Evolutionary conservation across 2,797 vertebrate species (phyloP), one percentile per base, ranked within the genome.

Genomic region (Lagodon rhomboides): DNA sequence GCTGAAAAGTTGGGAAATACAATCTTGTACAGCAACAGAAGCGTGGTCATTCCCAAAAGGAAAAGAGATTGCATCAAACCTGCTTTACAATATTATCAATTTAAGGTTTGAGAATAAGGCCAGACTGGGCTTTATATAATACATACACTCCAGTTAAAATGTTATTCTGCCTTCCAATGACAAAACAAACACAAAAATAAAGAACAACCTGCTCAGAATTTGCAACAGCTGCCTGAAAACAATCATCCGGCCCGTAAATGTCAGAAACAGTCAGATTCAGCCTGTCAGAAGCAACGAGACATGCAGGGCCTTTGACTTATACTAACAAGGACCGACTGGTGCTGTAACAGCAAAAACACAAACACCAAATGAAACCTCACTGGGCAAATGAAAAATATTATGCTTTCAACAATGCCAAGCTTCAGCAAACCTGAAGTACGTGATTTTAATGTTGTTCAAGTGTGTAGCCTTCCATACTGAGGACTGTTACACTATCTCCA

Each of bases 231-330:
- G 65, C 67, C 43, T 68, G 11, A 41, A 41, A 83, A 75, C 51
- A 73, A 56, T 17, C 67, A 67, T 38, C 16, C 59, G 63, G 64
- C 43, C 43, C n/a, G 44, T 75, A 54, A 77, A 75, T 79, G 73
- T 79, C 75, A 79, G 7, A 66, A 81, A 63, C 38, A 50, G 79
- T 82, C 75, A 61, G 15, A 75, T 44, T 64, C 12, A 62, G 44
- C 30, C 59, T 25, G 50, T 60, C 30, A 67, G 1, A 15, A 12
- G 4, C 60, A 74, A 76, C 23, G 34, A 56, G 67, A 73, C 46
- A n/a, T 38, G 50, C 47, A 11, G 15, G 44, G 17, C 49, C 53
- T 75, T 55, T 68, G 54, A 66, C 43, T 47, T 49, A 12, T 0
- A 20, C 25, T 8, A 9, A 50, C 58, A 68, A 49, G 13, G 72